phyloP scores from a whole-genome alignment of 2,797 vertebrate species.

The Lemur catta region DNA sequence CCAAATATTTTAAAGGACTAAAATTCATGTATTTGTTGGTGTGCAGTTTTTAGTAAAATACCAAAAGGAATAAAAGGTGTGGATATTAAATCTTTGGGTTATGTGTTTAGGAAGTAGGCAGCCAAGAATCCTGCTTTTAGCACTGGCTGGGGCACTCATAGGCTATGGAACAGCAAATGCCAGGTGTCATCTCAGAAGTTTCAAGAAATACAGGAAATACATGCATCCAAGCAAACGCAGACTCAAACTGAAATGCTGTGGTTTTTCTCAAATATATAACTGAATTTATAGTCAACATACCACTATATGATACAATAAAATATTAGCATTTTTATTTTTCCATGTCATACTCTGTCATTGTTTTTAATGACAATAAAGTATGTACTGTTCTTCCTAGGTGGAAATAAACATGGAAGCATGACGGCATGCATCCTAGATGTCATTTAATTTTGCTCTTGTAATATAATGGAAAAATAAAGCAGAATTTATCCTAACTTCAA shows the following conservation, averaged over 20 bases:
- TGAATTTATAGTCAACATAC: background rate
- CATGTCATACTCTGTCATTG: accelerated
- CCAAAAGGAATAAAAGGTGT: background rate
- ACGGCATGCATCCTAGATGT: background rate
- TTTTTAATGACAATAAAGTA: background rate
- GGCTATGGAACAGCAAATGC: background rate
- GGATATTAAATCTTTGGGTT: accelerated
- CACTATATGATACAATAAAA: accelerated
- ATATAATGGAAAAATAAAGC: background rate
- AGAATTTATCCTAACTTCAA: background rate
- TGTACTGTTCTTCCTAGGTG: background rate
- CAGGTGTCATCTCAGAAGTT: background rate
- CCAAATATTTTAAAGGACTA: constrained; percentile 41
- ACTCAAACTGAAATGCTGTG: background rate
- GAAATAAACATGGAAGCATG: background rate
- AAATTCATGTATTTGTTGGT: constrained; percentile 62
- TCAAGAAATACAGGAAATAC: background rate
- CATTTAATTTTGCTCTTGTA: background rate
- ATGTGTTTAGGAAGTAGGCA: accelerated
- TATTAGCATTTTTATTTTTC: background rate
- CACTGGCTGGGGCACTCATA: background rate
- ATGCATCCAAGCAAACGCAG: background rate
- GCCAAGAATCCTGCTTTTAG: background rate
- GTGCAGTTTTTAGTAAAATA: constrained; percentile 48
- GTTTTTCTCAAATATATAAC: accelerated